phyloP scores from a whole-genome alignment of 2,113 vertebrate species.

The Raja brachyura region DNA sequence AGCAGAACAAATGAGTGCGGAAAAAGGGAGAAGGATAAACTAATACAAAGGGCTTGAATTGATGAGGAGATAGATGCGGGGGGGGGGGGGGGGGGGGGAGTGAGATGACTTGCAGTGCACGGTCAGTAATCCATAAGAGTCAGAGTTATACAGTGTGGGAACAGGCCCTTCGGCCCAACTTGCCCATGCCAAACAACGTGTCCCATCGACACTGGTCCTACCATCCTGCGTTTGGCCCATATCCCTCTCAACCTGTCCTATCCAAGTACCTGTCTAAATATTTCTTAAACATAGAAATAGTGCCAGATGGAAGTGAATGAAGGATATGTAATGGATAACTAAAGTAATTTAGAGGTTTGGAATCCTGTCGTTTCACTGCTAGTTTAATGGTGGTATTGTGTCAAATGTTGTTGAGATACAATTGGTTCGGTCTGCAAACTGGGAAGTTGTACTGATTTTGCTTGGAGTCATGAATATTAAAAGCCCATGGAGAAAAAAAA shows the following conservation, averaged over 20 bases:
- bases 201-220: too few relatives aligned
- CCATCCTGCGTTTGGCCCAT: too few relatives aligned
- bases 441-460: background rate
- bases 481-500: background rate
- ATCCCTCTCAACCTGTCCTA: too few relatives aligned
- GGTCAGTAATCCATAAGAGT: background rate
- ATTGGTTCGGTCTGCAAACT: slow-evolving; percentile 9
- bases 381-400: background rate
- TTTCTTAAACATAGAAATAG: too few relatives aligned
- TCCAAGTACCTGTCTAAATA: too few relatives aligned
- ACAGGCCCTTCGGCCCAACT: too few relatives aligned
- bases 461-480: slow-evolving; percentile 2
- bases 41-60: background rate
- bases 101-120: background rate
- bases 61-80: background rate
- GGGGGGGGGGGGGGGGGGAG: too few relatives aligned
- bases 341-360: background rate
- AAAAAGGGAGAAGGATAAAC: background rate
- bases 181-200: too few relatives aligned
- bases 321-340: background rate
- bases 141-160: too few relatives aligned
- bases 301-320: too few relatives aligned
- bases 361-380: background rate
- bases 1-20: background rate
- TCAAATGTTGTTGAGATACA: background rate